Percentiles rank a stretch among this genome's conserved stretches.
Conservation (phyloP, 2,797 vertebrate species). For the Melanotaenia pygmaea region DNA sequence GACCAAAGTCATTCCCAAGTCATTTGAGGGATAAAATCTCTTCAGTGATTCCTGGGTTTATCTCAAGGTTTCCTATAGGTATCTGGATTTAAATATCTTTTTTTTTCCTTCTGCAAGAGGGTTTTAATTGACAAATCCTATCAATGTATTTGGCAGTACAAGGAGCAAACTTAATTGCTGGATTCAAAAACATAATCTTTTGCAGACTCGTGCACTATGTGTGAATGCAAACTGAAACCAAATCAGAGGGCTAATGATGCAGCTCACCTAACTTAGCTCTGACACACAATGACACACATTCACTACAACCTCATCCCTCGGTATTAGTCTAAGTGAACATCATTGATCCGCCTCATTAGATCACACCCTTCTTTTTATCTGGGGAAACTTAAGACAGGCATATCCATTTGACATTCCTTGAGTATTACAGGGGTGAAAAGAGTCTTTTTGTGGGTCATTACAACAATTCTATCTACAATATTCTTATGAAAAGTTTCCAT, state of each 20-base stretch:
- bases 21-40: neutral
- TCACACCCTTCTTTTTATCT: constrained; percentile 52
- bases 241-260: constrained; percentile 58
- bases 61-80: neutral
- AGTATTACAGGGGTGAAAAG: neutral
- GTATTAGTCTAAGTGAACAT: constrained; percentile 65
- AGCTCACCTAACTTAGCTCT: constrained; percentile 39
- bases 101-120: neutral
- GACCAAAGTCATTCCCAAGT: neutral
- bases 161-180: no score
- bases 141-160: no score
- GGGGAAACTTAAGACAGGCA: constrained; percentile 32
- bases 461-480: neutral
- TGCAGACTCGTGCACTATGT: neutral
- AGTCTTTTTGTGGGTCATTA: neutral
- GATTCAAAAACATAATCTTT: no score
- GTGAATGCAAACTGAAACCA: constrained; percentile 55
- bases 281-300: constrained; percentile 11
- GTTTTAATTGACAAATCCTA: no score
- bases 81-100: neutral
- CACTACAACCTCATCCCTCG: constrained; percentile 38
- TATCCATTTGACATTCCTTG: neutral
- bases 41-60: neutral
- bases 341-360: constrained; percentile 68
- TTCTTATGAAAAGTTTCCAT: neutral